Evolutionary conservation across 2,888 invertebrate species (phyloP).

Genomic region (Stegophylla sp.): DNA sequence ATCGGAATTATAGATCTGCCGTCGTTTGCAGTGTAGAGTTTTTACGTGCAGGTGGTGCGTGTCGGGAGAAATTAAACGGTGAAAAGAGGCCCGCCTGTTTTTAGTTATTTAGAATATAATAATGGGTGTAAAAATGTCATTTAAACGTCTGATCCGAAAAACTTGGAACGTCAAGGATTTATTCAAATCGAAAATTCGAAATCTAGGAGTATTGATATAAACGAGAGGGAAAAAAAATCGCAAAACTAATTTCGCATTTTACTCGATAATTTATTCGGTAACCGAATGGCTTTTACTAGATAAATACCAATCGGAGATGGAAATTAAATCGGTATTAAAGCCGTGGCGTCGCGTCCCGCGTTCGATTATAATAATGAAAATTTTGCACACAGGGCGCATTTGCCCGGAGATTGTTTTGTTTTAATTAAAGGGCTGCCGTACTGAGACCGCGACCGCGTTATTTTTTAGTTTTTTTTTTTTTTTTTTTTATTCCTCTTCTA

Average conservation of each 20-base stretch:
- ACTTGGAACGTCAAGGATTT: background rate
- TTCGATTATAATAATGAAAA: conserved; percentile 20
- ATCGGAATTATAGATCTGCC: background rate
- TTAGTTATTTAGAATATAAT: conserved; percentile 3
- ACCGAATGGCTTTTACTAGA: conserved; percentile 11
- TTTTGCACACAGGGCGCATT: background rate
- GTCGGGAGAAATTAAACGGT: background rate
- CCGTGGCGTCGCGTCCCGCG: background rate
- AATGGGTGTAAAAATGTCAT: background rate
- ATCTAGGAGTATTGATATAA: background rate
- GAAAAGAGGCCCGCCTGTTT: background rate
- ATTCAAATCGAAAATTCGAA: conserved; percentile 5
- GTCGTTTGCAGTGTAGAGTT: no score
- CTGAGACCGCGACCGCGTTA: background rate
- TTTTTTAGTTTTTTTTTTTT: background rate
- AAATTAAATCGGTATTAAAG: background rate
- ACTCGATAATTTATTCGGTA: conserved; percentile 27
- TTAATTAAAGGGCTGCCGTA: conserved; percentile 28
- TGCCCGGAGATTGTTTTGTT: conserved; percentile 39
- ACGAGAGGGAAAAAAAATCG: conserved; percentile 3
- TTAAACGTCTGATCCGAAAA: no score
- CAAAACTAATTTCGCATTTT: background rate
- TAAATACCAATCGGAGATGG: conserved; percentile 14
- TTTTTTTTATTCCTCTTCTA: background rate
- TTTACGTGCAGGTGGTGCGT: background rate